Conservation (phyloP, 64 coral and sea anemone genomes). For the Montipora sp. region DNA sequence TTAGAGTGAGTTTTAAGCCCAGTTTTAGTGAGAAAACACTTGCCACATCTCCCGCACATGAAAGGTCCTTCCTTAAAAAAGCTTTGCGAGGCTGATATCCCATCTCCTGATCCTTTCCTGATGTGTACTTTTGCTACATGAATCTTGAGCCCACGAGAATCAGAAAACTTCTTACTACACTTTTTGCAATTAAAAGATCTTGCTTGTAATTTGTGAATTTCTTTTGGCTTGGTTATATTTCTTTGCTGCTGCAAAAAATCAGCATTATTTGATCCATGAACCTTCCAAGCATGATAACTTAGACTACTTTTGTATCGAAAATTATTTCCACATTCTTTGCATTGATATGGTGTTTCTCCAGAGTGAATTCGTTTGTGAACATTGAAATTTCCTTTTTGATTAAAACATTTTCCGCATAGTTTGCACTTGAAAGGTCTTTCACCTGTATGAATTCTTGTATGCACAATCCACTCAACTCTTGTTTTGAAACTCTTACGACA, state of each 20-base stretch:
- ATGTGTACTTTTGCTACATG: not conserved
- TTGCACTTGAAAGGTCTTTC: not conserved
- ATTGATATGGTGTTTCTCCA: not conserved
- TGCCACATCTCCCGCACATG: not conserved
- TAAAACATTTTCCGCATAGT: not conserved
- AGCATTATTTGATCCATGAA: not conserved
- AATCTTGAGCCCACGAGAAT: not conserved
- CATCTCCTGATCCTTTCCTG: not conserved
- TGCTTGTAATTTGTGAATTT: not conserved
- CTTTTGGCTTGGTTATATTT: not conserved
- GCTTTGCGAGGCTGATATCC: not conserved
- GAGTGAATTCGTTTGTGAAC: not conserved
- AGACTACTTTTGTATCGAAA: not conserved
- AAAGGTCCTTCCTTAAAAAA: not conserved
- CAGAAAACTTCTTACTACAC: not conserved
- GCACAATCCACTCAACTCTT: not conserved
- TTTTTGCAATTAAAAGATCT: not conserved
- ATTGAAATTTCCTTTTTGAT: not conserved
- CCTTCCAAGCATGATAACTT: not conserved
- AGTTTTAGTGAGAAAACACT: not conserved
- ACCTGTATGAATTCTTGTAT: not conserved
- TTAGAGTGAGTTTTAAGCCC: not conserved
- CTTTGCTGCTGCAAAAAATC: not conserved
- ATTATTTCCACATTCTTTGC: not conserved
- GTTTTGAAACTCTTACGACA: not conserved